phyloP scores from a whole-genome alignment of 2,888 invertebrate genomes.

The Gymnocheta viridis region DNA sequence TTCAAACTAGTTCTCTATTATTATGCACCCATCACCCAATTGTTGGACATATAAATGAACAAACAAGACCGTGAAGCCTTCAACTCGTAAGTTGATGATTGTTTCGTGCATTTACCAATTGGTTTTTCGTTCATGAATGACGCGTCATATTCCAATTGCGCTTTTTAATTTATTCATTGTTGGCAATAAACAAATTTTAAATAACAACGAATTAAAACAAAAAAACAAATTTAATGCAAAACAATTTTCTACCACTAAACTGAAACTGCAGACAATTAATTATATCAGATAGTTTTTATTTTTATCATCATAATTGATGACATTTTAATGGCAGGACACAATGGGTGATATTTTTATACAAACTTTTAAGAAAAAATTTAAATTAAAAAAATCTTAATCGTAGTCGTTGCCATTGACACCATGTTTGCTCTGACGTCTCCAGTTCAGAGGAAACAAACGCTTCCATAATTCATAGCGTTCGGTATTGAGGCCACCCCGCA shows the following conservation, averaged over 20 bases:
- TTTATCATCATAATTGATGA: constrained; percentile 58
- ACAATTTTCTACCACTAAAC: constrained; percentile 65
- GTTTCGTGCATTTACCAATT: constrained; percentile 72
- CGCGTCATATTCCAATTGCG: constrained; percentile 68
- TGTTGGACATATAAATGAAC: background rate
- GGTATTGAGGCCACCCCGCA: constrained; percentile 78
- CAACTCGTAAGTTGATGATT: constrained; percentile 28
- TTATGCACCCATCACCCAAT: constrained; percentile 74
- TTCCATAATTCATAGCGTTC: constrained; percentile 81
- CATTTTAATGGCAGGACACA: constrained; percentile 62
- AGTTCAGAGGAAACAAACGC: constrained; percentile 79
- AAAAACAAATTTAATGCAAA: constrained; percentile 27
- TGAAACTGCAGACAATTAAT: constrained; percentile 38
- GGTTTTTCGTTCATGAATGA: constrained; percentile 68
- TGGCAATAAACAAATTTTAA: constrained; percentile 71
- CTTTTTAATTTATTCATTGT: constrained; percentile 73
- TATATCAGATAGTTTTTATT: constrained; percentile 47
- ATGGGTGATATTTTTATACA: constrained; percentile 1
- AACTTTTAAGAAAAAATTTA: background rate
- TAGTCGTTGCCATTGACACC: constrained; percentile 72
- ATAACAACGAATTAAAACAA: constrained; percentile 51
- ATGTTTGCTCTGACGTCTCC: constrained; percentile 78
- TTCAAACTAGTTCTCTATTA: constrained; percentile 59
- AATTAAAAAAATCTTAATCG: constrained; percentile 56
- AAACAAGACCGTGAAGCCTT: background rate